phyloP scores from a whole-genome alignment of 1,140 invertebrate species.

The Patella vulgata region DNA sequence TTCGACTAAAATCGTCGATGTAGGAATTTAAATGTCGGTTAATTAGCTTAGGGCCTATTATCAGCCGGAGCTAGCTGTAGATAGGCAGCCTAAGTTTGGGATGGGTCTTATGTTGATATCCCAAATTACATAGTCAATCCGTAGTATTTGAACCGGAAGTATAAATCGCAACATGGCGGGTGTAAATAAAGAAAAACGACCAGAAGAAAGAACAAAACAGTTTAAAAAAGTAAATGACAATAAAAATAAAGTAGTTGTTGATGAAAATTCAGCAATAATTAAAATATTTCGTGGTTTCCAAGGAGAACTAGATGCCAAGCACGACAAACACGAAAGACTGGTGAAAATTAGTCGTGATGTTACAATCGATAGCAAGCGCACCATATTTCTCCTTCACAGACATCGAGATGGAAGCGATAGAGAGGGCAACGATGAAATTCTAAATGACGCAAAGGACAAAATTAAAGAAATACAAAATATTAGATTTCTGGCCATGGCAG shows the following conservation, averaged over 20 bases:
- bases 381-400: constrained; percentile 88
- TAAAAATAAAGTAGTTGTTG: constrained; percentile 16
- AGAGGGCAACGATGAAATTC: constrained; percentile 61
- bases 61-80: no score
- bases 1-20: no score
- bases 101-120: no score
- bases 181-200: neutral
- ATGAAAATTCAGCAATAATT: constrained; percentile 61
- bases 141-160: neutral
- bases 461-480: constrained; percentile 43
- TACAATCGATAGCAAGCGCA: constrained; percentile 91
- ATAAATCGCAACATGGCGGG: no score
- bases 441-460: constrained; percentile 74
- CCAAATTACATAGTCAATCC: neutral
- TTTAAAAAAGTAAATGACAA: neutral
- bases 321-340: constrained; percentile 86
- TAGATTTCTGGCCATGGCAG: constrained; percentile 71
- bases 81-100: no score
- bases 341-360: constrained; percentile 87
- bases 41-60: no score
- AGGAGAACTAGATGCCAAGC: constrained; percentile 78
- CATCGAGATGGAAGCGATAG: constrained; percentile 57
- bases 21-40: no score
- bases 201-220: neutral
- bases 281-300: constrained; percentile 77